These are phyloP conservation scores for Xerus inauris DNA, from an alignment of 2,113 vertebrate genomes.

Conservation along the genomic window DNA sequence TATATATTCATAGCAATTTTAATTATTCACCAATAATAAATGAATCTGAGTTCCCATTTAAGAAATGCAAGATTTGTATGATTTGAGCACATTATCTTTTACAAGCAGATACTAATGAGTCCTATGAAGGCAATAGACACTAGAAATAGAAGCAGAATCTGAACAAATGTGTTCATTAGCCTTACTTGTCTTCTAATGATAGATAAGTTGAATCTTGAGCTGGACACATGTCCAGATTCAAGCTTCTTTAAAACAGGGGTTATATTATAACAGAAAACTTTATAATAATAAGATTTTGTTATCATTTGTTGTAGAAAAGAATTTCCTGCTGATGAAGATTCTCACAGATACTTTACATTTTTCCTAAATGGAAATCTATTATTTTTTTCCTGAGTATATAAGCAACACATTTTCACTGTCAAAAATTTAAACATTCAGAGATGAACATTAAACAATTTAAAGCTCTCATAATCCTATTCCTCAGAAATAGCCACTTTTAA, in stretches of 20 bases:
- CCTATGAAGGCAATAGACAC: conserved; percentile 36
- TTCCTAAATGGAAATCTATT: background rate
- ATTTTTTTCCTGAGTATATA: conserved; percentile 29
- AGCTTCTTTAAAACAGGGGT: conserved; percentile 39
- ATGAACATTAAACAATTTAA: conserved; percentile 35
- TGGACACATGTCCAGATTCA: conserved; percentile 38
- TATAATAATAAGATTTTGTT: conserved; percentile 5
- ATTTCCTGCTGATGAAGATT: conserved; percentile 10
- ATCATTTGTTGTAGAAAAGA: conserved; percentile 14
- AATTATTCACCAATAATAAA: conserved; percentile 57
- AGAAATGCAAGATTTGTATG: conserved; percentile 51
- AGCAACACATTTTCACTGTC: background rate
- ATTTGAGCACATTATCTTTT: conserved; percentile 63
- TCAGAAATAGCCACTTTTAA: conserved; percentile 25
- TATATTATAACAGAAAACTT: conserved; percentile 53
- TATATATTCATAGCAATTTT: conserved; percentile 14
- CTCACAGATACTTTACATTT: background rate
- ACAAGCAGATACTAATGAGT: conserved; percentile 62
- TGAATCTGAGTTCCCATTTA: conserved; percentile 27
- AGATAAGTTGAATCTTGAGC: conserved; percentile 57
- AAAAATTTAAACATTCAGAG: conserved; percentile 54
- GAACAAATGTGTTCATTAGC: conserved; percentile 65
- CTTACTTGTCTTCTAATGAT: conserved; percentile 64
- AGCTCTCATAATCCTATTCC: background rate
- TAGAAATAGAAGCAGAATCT: conserved; percentile 45